Evolutionary conservation across 2,113 vertebrate species (phyloP), one percentile per base, ranked within the genome.

Genomic region (Dasyurus viverrinus): DNA sequence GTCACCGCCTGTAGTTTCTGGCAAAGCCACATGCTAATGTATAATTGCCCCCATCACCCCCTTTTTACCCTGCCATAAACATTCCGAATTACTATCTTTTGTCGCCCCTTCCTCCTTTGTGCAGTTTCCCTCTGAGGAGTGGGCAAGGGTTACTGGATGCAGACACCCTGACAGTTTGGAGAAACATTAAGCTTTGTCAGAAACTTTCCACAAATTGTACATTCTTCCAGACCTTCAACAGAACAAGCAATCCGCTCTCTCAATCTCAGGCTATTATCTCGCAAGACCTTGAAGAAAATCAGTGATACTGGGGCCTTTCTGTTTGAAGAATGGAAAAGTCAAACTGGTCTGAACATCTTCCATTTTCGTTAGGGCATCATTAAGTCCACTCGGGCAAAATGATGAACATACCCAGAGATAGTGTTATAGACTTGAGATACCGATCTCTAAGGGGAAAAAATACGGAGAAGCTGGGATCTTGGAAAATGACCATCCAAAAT

Each of bases 151-250:
- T 94, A 26, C 26, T 92, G 46, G 84, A 50, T 93, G 36, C 27
- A 24, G 11, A 25, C 10, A 26, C 2, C 53, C 95, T 93, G 53
- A 47, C 36, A 91, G 90, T 92, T 89, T 92, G 95, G 53, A 97
- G 42, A 94, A 91, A 93, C 93, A 55, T 96, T 92, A 90, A 93
- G 52, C 30, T 90, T 91, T 60, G 57, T 90, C 54, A 92, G 84
- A 96, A 96, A 94, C 55, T 89, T 96, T 68, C 89, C 36, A 11
- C 46, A 94, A 96, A 96, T 89, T 92, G 53, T 12, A 92, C 14
- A 84, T 91, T 94, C 90, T 94, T 90, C 94, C 94, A 91, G 97
- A 97, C 54, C 96, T 97, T 94, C n/a, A 12, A 10, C 52, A 93
- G 27, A 60, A 91, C 89, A 96, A 25, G 57, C 90, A 94, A 97